Percentiles rank a stretch among this genome's conserved stretches.
These are phyloP conservation scores for Lucilia cuprina DNA, from an alignment of 1,140 invertebrate species.

Conservation along the genomic window DNA sequence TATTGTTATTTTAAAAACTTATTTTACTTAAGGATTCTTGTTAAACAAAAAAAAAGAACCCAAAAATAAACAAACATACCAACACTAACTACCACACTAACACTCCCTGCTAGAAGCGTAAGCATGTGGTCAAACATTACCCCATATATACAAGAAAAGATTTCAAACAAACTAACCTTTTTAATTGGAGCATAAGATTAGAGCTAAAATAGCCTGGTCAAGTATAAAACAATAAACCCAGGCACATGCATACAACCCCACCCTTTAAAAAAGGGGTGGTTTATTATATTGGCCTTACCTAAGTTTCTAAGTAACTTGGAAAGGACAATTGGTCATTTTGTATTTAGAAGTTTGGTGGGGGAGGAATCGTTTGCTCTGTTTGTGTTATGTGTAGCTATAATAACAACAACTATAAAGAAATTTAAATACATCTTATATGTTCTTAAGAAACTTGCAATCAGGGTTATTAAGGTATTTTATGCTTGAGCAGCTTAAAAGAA, in stretches of 20 bases:
- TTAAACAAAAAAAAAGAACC: not conserved
- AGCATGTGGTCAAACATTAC: too few species aligned
- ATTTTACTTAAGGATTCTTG: not conserved
- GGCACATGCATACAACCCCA: too few species aligned
- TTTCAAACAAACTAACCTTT: not conserved
- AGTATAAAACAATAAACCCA: not conserved
- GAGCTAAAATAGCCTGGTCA: slow-evolving; percentile 12
- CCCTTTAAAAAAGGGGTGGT: not conserved
- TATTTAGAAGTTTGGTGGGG: not conserved
- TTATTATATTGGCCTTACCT: too few species aligned
- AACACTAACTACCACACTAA: not conserved
- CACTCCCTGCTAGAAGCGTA: too few species aligned
- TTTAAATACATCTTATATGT: not conserved
- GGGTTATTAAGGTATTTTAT: slow-evolving; percentile 15
- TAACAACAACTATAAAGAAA: not conserved
- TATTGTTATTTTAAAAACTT: not conserved
- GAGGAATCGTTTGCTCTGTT: too few species aligned
- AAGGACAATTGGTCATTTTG: slow-evolving; percentile 6
- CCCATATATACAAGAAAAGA: not conserved
- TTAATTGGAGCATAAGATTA: slow-evolving; percentile 26
- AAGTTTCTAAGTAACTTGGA: not conserved
- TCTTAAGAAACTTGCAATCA: slow-evolving; percentile 15
- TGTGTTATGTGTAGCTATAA: too few species aligned
- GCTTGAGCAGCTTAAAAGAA: slow-evolving; percentile 13
- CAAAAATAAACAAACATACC: not conserved